Base-by-base conservation (phyloP, 2,888 invertebrate species). In the Synanthedon formicaeformis region DNA sequence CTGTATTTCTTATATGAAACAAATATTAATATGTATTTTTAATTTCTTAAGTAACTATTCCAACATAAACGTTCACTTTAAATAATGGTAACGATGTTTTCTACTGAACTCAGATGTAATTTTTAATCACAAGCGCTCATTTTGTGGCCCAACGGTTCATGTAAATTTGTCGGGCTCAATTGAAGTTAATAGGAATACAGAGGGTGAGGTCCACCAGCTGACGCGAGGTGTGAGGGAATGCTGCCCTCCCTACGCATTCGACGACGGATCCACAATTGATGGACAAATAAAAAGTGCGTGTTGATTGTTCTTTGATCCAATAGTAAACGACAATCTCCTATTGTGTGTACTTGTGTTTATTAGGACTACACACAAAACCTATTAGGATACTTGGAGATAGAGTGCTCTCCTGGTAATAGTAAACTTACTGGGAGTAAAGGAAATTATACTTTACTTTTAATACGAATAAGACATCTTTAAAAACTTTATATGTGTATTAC, bases 131-230 rank as follows among this genome's bases (percentile, higher is more conserved):
- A 18, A 11, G 49, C 12, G 49, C 18, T 49, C 11, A 18, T 51
- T 62, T 57, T 50, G n/a, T 71, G 64, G 78, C 82, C 73, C 57
- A 56, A 53, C 55, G 48, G 62, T 73, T 72, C 78, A 87, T 86
- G 86, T 86, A 85, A 86, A 87, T 87, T 86, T 86, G 85, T 85
- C 78, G 75, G 69, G 80, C 85, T 84, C 86, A 87, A 87, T 87
- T 87, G 87, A 86, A 87, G 86, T 86, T 86, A 86, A 86, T 86
- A 84, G 79, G 78, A 75, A 75, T 68, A 63, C 71, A 73, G 82
- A 85, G 86, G 86, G 86, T 79, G 79, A 78, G 81, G 79, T 71
- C 68, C 65, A 71, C 78, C 84, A 85, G 86, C 86, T 86, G 86
- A 82, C 84, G 82, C 74, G 77, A 83, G 81, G 85, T 86, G 86